phyloP scores from a whole-genome alignment of 2,888 invertebrate species.

The Drosophila paramelanica region DNA sequence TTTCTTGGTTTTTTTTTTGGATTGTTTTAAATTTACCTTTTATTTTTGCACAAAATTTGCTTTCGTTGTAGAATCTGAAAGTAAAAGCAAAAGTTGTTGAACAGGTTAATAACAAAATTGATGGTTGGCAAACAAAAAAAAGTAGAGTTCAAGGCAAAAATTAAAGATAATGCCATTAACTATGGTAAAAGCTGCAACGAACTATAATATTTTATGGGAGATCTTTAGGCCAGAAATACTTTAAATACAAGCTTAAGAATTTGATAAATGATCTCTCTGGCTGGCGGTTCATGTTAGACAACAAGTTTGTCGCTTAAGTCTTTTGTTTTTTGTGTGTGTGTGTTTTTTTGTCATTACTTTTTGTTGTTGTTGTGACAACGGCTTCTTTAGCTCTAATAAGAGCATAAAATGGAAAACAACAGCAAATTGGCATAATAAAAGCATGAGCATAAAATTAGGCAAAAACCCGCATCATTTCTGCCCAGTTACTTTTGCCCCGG shows the following conservation, averaged over 20 bases:
- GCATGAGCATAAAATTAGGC: slow-evolving; percentile 55
- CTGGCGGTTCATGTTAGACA: slow-evolving; percentile 2
- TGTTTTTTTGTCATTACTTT: slow-evolving; percentile 1
- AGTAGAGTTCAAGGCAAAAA: slow-evolving; percentile 3
- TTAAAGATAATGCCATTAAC: slow-evolving; percentile 4
- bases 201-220: neutral
- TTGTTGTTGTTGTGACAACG: slow-evolving; percentile 5
- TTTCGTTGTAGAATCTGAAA: slow-evolving; percentile 67
- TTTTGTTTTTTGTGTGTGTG: slow-evolving; percentile 29
- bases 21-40: slow-evolving; percentile 29
- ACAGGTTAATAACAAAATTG: slow-evolving; percentile 28
- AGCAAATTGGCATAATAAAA: slow-evolving; percentile 61
- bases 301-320: slow-evolving; percentile 60
- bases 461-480: slow-evolving; percentile 47
- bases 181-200: slow-evolving; percentile 1
- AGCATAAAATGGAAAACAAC: slow-evolving; percentile 44
- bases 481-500: slow-evolving; percentile 10
- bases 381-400: slow-evolving; percentile 35
- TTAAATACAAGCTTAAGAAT: neutral
- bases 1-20: slow-evolving; percentile 3
- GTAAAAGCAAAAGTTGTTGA: slow-evolving; percentile 56
- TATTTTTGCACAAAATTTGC: slow-evolving; percentile 48
- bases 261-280: slow-evolving; percentile 23
- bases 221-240: neutral
- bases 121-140: neutral